Percentiles rank a stretch among this genome's conserved stretches.
These are phyloP conservation scores for Pediacus dermestoides DNA, from an alignment of 2,888 invertebrate species.

Conservation along the genomic window DNA sequence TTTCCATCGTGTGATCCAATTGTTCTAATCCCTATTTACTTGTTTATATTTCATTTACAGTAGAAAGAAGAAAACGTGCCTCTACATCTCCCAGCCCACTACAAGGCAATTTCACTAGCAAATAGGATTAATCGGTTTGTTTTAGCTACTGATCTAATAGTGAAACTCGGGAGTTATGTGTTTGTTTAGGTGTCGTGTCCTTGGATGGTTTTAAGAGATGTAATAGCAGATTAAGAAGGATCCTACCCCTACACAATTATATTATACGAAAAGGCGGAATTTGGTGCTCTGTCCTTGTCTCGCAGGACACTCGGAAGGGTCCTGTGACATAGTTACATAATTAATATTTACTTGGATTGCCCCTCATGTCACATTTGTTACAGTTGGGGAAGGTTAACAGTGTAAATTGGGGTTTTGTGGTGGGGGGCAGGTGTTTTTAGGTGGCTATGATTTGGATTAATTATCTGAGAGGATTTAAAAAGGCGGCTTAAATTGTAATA, in stretches of 20 bases:
- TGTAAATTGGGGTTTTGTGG: too few species aligned
- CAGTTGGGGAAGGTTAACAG: neutral
- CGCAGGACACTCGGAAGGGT: constrained; percentile 20
- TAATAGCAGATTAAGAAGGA: constrained; percentile 40
- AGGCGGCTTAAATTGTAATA: too few species aligned
- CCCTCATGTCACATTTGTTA: neutral
- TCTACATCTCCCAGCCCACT: neutral
- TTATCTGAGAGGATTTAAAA: too few species aligned
- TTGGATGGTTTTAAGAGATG: constrained; percentile 33
- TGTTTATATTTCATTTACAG: too few species aligned
- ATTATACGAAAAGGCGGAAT: constrained; percentile 33
- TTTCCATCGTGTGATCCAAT: too few species aligned
- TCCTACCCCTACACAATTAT: constrained; percentile 37
- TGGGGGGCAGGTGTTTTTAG: too few species aligned
- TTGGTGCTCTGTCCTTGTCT: too few species aligned
- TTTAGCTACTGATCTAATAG: constrained; percentile 39
- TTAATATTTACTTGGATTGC: constrained; percentile 30
- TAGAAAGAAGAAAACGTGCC: too few species aligned
- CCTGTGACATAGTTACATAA: constrained; percentile 17
- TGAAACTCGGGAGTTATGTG: constrained; percentile 22
- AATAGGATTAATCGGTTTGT: constrained; percentile 43
- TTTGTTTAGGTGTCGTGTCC: constrained; percentile 27
- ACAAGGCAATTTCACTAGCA: constrained; percentile 40
- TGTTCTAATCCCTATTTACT: too few species aligned
- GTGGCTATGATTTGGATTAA: too few species aligned